Conservation (phyloP, 2,888 invertebrate genomes). For the Kuschelorhynchus macadamiae region DNA sequence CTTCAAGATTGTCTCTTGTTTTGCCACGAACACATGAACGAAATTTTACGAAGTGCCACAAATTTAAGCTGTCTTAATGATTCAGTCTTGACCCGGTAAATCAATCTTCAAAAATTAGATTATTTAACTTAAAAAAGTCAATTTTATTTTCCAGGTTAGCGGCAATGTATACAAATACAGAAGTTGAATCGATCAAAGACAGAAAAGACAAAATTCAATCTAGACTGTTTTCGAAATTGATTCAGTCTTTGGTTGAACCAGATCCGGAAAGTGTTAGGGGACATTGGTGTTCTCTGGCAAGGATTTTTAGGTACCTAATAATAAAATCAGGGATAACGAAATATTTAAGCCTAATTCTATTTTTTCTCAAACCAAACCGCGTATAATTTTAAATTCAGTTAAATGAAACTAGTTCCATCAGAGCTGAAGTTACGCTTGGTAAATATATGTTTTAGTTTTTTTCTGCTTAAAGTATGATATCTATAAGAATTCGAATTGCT, state of each 20-base stretch:
- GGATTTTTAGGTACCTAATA: constrained; percentile 73
- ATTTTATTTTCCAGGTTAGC: constrained; percentile 76
- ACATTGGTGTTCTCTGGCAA: constrained; percentile 85
- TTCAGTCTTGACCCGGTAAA: constrained; percentile 74
- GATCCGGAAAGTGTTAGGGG: constrained; percentile 84
- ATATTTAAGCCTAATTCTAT: too few species aligned
- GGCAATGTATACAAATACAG: constrained; percentile 89
- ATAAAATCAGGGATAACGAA: background rate
- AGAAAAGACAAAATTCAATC: constrained; percentile 92
- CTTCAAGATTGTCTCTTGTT: constrained; percentile 88
- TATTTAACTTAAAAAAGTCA: background rate
- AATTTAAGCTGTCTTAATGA: constrained; percentile 93
- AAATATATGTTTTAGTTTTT: constrained; percentile 19
- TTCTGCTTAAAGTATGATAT: background rate
- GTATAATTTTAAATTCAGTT: too few species aligned
- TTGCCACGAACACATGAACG: constrained; percentile 89
- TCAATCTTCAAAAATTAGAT: background rate
- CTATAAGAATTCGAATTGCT: background rate
- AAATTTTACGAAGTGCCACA: constrained; percentile 87
- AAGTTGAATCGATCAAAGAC: constrained; percentile 88
- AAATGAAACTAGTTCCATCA: too few species aligned
- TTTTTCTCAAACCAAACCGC: too few species aligned
- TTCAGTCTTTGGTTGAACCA: constrained; percentile 81
- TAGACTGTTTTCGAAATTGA: constrained; percentile 86
- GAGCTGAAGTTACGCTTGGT: constrained; percentile 88